phyloP scores from a whole-genome alignment of 2,113 vertebrate species.

The Platycercus adscitus region DNA sequence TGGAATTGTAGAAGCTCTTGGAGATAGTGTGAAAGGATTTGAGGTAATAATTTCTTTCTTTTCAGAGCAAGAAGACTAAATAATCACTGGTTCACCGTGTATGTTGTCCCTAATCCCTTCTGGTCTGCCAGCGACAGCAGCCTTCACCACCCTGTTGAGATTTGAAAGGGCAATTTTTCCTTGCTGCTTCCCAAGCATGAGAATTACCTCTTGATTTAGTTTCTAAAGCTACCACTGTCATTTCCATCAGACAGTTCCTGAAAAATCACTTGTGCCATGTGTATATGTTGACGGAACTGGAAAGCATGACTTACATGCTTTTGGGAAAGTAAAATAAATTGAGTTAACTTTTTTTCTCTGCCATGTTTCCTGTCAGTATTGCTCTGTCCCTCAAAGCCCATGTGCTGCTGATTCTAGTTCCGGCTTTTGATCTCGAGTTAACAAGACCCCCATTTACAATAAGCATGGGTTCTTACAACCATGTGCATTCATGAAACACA shows the following conservation, averaged over 20 bases:
- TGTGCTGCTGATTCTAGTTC: neutral
- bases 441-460: neutral
- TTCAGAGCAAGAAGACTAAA: neutral
- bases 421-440: neutral
- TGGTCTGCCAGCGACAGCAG: neutral
- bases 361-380: neutral
- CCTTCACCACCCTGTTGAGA: neutral
- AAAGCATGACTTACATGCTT: neutral
- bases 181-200: neutral
- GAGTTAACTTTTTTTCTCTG: neutral
- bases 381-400: neutral
- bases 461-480: neutral
- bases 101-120: neutral
- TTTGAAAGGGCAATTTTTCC: neutral
- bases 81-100: neutral
- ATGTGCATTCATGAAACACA: neutral
- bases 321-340: neutral
- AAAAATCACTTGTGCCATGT: neutral
- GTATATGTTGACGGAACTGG: neutral
- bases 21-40: constrained; percentile 89
- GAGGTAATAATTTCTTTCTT: constrained; percentile 80
- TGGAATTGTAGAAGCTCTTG: constrained; percentile 93
- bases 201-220: neutral
- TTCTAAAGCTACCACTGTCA: neutral
- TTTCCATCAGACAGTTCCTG: neutral